Conservation (phyloP, 2,113 vertebrate species). For the Hyaena hyaena region DNA sequence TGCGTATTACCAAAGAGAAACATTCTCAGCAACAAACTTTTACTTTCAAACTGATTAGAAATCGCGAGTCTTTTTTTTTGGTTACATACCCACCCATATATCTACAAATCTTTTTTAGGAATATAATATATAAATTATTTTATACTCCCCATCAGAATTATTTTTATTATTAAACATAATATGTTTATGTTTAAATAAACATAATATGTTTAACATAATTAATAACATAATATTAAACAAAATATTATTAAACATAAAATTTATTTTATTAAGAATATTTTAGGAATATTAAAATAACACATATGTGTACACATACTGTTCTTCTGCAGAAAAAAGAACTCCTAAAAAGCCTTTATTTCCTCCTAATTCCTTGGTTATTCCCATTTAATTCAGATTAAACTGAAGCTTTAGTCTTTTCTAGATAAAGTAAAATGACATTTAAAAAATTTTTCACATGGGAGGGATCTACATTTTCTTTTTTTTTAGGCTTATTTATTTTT, state of each 20-base stretch:
- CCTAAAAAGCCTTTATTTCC: neutral
- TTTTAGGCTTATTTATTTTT: too few relatives aligned
- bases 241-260: conserved; percentile 21
- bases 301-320: neutral
- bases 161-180: conserved; percentile 35
- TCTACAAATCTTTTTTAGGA: neutral
- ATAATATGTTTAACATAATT: too few relatives aligned
- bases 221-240: too few relatives aligned
- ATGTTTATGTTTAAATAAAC: too few relatives aligned
- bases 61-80: neutral
- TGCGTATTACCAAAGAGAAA: neutral
- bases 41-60: conserved; percentile 47
- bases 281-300: neutral
- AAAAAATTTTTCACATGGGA: neutral
- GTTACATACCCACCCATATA: neutral
- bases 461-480: neutral
- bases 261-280: conserved; percentile 10
- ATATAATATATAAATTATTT: neutral
- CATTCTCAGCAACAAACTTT: neutral
- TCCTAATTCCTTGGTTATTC: conserved; percentile 23
- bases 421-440: neutral
- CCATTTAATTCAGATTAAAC: conserved; percentile 20
- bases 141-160: neutral
- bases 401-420: neutral
- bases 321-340: neutral